phyloP scores from a whole-genome alignment of 2,888 invertebrate species.

The Trimorus sp. region DNA sequence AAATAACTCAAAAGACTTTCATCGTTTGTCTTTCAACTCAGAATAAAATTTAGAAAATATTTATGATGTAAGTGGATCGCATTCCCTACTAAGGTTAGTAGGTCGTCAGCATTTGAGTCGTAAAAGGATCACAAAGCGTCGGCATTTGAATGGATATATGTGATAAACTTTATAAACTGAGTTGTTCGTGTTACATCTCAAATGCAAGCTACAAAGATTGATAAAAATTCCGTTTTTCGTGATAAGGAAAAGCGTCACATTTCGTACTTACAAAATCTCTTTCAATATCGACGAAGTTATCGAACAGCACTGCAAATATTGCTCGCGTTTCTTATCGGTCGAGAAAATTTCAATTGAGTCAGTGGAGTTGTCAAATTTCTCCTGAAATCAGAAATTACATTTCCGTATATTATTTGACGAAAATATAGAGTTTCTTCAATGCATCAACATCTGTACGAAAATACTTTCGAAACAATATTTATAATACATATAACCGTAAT shows the following conservation, averaged over 20 bases:
- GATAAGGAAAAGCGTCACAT: constrained; percentile 73
- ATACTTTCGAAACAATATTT: constrained; percentile 7
- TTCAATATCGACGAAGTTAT: constrained; percentile 24
- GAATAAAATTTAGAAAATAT: constrained; percentile 41
- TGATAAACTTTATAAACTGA: constrained; percentile 25
- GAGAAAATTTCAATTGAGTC: neutral
- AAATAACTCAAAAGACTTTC: no score
- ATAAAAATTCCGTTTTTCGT: constrained; percentile 72
- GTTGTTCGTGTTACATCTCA: constrained; percentile 66
- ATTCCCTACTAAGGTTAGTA: constrained; percentile 61
- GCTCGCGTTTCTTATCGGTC: constrained; percentile 41
- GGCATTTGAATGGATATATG: constrained; percentile 38
- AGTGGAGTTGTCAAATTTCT: no score
- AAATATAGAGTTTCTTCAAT: no score
- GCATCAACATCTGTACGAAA: no score
- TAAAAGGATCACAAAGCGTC: constrained; percentile 61
- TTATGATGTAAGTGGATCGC: constrained; percentile 32
- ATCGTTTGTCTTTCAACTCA: neutral
- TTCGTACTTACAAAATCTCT: neutral
- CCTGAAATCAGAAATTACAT: no score
- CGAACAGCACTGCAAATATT: constrained; percentile 31
- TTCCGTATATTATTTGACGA: no score
- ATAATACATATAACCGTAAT: constrained; percentile 31
- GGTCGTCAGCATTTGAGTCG: constrained; percentile 65
- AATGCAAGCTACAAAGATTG: constrained; percentile 69